Conservation (phyloP, 1,140 invertebrate genomes). For the Pseudomyrmex cubaensis region DNA sequence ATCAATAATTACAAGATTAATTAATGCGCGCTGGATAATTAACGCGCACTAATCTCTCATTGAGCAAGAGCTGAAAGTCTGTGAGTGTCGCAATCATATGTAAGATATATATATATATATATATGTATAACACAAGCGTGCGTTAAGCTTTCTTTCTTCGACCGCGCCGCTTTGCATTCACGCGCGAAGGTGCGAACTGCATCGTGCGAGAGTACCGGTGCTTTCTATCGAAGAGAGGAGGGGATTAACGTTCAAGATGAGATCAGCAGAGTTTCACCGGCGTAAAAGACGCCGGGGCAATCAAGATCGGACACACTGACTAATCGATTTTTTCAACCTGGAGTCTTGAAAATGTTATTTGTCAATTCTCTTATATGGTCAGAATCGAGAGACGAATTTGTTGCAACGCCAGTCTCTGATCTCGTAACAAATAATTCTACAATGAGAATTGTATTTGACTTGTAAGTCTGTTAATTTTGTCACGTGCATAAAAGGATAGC, state of each 20-base stretch:
- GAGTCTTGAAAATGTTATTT: conserved; percentile 38
- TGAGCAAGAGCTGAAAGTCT: conserved; percentile 21
- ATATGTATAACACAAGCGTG: background rate
- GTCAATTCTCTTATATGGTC: background rate
- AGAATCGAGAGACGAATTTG: background rate
- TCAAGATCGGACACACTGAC: conserved; percentile 19
- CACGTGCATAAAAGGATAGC: background rate
- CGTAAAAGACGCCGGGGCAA: conserved; percentile 21
- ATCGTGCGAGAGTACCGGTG: background rate
- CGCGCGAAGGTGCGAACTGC: conserved; percentile 26
- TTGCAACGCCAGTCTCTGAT: background rate
- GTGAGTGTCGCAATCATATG: conserved; percentile 27
- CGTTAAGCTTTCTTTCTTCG: conserved; percentile 37
- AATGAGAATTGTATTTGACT: background rate
- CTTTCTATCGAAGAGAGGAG: conserved; percentile 16
- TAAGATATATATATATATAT: background rate
- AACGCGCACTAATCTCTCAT: conserved; percentile 18
- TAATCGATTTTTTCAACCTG: conserved; percentile 36
- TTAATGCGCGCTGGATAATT: conserved; percentile 28
- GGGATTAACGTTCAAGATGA: conserved; percentile 37
- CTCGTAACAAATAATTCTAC: background rate
- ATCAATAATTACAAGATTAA: conserved; percentile 46
- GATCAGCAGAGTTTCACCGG: conserved; percentile 45
- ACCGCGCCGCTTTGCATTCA: conserved; percentile 30
- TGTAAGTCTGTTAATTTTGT: background rate